Conservation (phyloP, 1,140 invertebrate species). For the Globodera rostochiensis region DNA sequence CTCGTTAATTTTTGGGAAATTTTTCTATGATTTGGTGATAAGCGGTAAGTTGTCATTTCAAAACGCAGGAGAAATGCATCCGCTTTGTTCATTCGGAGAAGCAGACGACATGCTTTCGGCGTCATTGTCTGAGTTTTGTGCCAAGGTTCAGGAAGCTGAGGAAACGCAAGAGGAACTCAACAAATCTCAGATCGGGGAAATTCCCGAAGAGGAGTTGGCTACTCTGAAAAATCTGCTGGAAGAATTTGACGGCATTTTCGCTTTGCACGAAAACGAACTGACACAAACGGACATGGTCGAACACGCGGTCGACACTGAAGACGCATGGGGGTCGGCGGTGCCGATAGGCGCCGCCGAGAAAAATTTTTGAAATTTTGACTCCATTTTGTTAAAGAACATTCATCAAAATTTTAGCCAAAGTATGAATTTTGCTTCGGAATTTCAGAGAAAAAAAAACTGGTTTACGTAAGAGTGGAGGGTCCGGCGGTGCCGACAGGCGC, state of each 20-base stretch:
- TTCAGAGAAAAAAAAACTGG: too few species aligned
- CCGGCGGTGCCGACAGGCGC: too few species aligned
- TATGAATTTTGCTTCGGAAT: too few species aligned
- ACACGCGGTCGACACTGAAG: not conserved
- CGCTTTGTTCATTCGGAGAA: not conserved
- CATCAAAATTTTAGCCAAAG: too few species aligned
- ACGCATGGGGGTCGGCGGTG: not conserved
- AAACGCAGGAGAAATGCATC: not conserved
- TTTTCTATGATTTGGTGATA: not conserved
- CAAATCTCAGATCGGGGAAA: not conserved
- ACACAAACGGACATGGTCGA: constrained; percentile 1
- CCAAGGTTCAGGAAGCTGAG: not conserved
- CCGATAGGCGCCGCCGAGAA: too few species aligned
- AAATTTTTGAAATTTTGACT: too few species aligned
- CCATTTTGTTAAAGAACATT: too few species aligned
- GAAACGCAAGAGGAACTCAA: not conserved
- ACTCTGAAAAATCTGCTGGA: not conserved
- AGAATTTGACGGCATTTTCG: not conserved
- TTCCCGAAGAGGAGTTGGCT: not conserved
- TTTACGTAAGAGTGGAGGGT: too few species aligned
- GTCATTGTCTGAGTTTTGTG: not conserved
- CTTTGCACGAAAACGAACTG: not conserved
- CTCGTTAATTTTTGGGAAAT: not conserved
- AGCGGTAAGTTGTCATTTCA: not conserved
- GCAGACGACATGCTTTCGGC: not conserved